Evolutionary conservation across 23 tunicate species (phyloP).

Genomic region (Oikopleura albicans): DNA sequence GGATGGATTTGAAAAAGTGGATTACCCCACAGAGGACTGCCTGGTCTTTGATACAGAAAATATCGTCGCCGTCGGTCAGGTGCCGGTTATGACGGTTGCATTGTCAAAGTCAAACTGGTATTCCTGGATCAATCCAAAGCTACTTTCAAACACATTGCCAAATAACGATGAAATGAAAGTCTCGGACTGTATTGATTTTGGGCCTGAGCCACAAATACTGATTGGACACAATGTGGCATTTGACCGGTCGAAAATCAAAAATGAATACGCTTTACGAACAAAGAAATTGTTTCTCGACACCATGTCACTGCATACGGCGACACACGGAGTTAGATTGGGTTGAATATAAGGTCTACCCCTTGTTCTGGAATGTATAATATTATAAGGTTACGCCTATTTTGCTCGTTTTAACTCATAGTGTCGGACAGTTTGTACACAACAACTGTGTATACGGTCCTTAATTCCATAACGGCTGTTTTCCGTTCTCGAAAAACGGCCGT

Average conservation of each 20-base stretch:
- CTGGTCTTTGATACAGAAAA: neutral
- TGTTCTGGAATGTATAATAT: too few species aligned
- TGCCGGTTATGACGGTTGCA: slow-evolving; percentile 50
- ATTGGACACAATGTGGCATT: slow-evolving; percentile 77
- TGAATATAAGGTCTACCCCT: too few species aligned
- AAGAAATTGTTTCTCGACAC: slow-evolving; percentile 55
- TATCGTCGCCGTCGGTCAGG: neutral
- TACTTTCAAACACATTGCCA: slow-evolving; percentile 5
- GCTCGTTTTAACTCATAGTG: too few species aligned
- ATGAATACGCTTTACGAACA: slow-evolving; percentile 38
- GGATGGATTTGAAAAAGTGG: neutral
- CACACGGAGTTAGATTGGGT: slow-evolving; percentile 51
- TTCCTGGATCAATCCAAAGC: slow-evolving; percentile 45
- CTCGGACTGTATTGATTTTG: slow-evolving; percentile 33
- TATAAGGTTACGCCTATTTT: too few species aligned
- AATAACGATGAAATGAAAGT: slow-evolving; percentile 22
- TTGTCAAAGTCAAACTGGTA: slow-evolving; percentile 49
- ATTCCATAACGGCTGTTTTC: too few species aligned
- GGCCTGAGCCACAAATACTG: slow-evolving; percentile 9
- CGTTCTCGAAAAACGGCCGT: too few species aligned
- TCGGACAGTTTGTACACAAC: too few species aligned
- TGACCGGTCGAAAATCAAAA: slow-evolving; percentile 62
- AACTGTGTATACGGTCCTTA: too few species aligned
- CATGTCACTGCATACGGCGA: slow-evolving; percentile 81
- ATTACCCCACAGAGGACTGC: neutral